Evolutionary conservation across 2,113 vertebrate species (phyloP), one percentile per base, ranked within the genome.

Genomic region (Gymnocephalus cernua): DNA sequence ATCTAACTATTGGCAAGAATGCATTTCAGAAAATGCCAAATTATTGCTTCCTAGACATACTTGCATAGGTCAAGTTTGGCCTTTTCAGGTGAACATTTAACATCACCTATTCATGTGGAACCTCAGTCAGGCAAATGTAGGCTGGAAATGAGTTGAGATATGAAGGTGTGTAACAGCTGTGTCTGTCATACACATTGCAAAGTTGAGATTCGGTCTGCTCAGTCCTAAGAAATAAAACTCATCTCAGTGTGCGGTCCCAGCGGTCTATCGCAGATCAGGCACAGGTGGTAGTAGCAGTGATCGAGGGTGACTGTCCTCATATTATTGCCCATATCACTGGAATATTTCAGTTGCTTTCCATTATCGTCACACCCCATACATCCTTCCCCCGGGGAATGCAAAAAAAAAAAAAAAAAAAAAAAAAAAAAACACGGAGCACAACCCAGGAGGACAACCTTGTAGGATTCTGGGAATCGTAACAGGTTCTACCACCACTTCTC

Each of bases 401-500:
- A 63, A 57, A 63, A 57, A 50, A 38, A n/a, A n/a, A n/a, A n/a
- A n/a, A n/a, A n/a, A n/a, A n/a, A n/a, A n/a, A n/a, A n/a, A n/a
- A n/a, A n/a, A n/a, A n/a, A n/a, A n/a, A n/a, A n/a, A n/a, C n/a
- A n/a, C n/a, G 19, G n/a, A 54, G 6, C 38, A 32, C 4, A 48
- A 44, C 41, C 10, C 21, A n/a, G 11, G 70, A 77, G 14, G 45
- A 71, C 7, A 29, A 32, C 48, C 16, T 27, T 4, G 29, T 12
- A 13, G 41, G 47, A 47, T 63, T 64, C 6, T 58, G 66, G 62
- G 41, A 59, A 6, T 25, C 4, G 5, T 1, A 23, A 14, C 5
- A 45, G 27, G 0, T 25, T 72, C 93, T 98, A 98, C 98, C 98
- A 99, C 98, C 98, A 99, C 84, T 99, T 99, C 93, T 99, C 98